Conservation (phyloP, 2,113 vertebrate species). For the Phodopus roborovskii region DNA sequence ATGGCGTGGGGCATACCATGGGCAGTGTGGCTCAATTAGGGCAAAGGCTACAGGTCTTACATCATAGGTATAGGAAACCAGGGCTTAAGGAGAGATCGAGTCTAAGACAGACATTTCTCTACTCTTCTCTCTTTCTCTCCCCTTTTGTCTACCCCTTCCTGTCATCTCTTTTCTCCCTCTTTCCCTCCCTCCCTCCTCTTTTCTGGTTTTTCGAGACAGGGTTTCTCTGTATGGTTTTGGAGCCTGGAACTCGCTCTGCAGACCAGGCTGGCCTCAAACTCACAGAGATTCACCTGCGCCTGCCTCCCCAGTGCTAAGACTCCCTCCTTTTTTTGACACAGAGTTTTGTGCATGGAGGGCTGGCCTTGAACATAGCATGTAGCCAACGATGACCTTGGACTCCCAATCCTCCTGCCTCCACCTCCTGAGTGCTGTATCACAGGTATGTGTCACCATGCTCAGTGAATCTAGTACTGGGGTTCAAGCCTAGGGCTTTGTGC, state of each 20-base stretch:
- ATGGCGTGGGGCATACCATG: rapidly evolving
- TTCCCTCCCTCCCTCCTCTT: too few relatives aligned
- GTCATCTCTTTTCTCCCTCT: not conserved
- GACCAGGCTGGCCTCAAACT: too few relatives aligned
- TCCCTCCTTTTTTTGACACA: not conserved
- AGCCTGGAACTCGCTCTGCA: too few relatives aligned
- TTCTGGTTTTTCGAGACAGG: not conserved
- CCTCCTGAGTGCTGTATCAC: not conserved
- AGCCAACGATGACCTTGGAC: not conserved
- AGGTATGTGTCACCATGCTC: not conserved
- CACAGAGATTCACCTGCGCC: too few relatives aligned
- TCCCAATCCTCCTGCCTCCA: not conserved
- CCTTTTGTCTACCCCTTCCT: too few relatives aligned
- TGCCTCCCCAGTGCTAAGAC: too few relatives aligned
- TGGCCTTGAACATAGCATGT: not conserved
- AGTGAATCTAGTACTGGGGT: not conserved
- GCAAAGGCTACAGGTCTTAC: not conserved
- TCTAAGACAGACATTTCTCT: too few relatives aligned
- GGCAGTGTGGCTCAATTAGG: not conserved
- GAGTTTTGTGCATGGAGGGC: not conserved
- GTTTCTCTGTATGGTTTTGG: not conserved
- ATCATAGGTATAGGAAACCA: not conserved
- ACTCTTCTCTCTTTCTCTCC: too few relatives aligned
- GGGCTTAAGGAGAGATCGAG: rapidly evolving
- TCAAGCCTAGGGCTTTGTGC: not conserved